phyloP scores from a whole-genome alignment of 2,888 invertebrate species.

The Tetrapedia diversipes region DNA sequence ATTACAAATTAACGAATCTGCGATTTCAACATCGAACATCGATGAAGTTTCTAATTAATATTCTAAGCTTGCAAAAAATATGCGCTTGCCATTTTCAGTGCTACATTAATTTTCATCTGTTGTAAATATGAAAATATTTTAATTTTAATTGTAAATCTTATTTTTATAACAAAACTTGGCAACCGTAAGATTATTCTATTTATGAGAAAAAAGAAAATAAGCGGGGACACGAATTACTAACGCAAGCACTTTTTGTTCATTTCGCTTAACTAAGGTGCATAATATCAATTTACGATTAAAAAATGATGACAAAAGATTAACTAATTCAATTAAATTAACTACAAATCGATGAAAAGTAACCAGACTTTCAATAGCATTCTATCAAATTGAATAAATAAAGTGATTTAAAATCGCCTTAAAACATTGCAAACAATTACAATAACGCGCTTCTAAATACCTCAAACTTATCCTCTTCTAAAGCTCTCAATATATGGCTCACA shows the following conservation, averaged over 20 bases:
- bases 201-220: background rate
- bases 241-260: background rate
- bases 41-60: background rate
- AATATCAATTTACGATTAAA: background rate
- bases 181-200: background rate
- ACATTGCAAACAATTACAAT: background rate
- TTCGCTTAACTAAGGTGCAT: background rate
- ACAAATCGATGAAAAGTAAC: slow-evolving; percentile 1
- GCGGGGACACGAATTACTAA: background rate
- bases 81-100: background rate
- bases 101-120: background rate
- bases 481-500: background rate
- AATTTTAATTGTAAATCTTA: background rate
- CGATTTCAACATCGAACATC: background rate
- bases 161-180: background rate
- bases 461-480: background rate
- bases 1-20: slow-evolving; percentile 7
- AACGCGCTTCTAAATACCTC: background rate
- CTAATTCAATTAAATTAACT: background rate
- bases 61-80: background rate
- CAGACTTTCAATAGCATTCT: background rate
- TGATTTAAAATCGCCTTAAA: background rate
- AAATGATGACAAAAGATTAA: background rate
- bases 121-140: background rate
- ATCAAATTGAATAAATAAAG: background rate